phyloP scores from a whole-genome alignment of 2,797 vertebrate genomes.

The Alcedo atthis region DNA sequence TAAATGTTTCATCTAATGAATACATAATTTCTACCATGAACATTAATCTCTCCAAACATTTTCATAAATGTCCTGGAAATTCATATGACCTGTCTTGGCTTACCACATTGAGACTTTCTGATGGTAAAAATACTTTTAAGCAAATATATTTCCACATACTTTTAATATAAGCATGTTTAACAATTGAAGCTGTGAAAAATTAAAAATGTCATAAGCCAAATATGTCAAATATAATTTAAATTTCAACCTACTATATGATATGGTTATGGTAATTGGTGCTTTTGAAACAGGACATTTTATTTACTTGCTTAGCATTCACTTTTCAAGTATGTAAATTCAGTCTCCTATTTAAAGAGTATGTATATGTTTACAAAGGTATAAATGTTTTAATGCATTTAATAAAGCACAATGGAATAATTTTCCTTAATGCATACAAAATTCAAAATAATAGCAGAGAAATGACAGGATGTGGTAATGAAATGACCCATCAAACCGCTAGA shows the following conservation, averaged over 20 bases:
- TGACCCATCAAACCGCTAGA: neutral
- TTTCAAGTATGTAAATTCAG: neutral
- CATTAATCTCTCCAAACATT: neutral
- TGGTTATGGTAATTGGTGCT: neutral
- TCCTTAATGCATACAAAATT: neutral
- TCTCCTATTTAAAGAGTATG: neutral
- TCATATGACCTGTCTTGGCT: neutral
- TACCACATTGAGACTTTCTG: neutral
- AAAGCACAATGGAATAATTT: neutral
- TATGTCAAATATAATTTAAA: neutral
- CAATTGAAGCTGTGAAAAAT: neutral
- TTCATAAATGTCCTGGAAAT: neutral
- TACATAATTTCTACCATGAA: constrained; percentile 41
- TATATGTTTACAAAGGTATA: neutral
- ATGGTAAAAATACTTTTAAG: neutral
- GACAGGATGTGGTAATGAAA: neutral
- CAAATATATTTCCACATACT: neutral
- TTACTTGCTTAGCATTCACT: neutral
- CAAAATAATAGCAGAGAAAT: neutral
- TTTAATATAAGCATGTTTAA: neutral
- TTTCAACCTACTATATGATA: neutral
- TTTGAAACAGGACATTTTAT: neutral
- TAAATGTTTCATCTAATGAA: constrained; percentile 15
- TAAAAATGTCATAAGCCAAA: neutral
- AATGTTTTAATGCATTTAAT: neutral